These are phyloP conservation scores for Asteroscopus sphinx DNA, from an alignment of 2,888 invertebrate genomes.

Conservation along the genomic window DNA sequence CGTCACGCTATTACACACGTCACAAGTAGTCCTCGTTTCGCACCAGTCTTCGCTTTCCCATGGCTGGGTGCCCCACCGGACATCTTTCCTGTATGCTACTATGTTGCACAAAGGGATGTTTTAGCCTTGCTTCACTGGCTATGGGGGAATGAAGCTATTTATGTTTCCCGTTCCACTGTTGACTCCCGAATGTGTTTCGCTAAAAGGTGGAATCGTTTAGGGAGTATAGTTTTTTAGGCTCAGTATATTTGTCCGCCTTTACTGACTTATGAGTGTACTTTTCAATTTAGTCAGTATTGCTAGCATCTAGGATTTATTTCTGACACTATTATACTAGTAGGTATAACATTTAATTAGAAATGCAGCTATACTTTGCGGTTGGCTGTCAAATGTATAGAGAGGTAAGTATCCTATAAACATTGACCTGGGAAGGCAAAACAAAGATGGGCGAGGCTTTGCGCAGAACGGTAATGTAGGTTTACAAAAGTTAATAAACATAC, in stretches of 20 bases:
- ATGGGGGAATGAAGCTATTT: constrained; percentile 28
- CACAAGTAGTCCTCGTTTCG: neutral
- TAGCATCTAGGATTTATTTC: no score
- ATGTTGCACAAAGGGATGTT: constrained; percentile 21
- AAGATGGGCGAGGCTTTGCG: constrained; percentile 8
- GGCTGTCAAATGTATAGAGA: neutral
- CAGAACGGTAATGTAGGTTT: constrained; percentile 5
- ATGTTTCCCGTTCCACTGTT: constrained; percentile 15
- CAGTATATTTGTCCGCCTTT: no score
- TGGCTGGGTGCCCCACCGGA: constrained; percentile 8
- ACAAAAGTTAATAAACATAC: constrained; percentile 29
- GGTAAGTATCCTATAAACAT: neutral
- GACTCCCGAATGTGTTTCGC: constrained; percentile 15
- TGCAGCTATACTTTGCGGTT: neutral
- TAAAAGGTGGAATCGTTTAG: constrained; percentile 7
- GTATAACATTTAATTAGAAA: neutral
- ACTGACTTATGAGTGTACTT: no score
- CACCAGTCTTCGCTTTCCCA: constrained; percentile 4
- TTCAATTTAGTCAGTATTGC: no score
- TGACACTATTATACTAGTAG: no score
- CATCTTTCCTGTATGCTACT: constrained; percentile 11
- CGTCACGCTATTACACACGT: neutral
- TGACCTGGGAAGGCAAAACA: constrained; percentile 12
- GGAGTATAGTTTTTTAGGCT: no score
- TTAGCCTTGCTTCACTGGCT: constrained; percentile 18